Evolutionary conservation across 2,797 vertebrate genomes (phyloP).

Genomic region (Sorex maritimensis): DNA sequence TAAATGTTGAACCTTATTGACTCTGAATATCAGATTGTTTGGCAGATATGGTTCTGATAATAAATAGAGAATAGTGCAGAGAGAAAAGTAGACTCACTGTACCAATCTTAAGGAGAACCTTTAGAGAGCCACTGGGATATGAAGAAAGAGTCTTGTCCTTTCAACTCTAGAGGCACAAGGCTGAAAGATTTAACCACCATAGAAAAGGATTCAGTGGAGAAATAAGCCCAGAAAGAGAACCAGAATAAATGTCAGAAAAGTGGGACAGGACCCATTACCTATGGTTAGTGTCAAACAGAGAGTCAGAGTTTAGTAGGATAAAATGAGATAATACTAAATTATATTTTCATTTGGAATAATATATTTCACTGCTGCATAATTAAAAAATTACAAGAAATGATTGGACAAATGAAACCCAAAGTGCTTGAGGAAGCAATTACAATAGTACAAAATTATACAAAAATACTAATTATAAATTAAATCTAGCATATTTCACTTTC

Average conservation of each 20-base stretch:
- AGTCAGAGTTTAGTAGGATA: not conserved
- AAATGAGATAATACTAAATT: not conserved
- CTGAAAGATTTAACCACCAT: not conserved
- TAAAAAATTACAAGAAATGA: slow-evolving; percentile 41
- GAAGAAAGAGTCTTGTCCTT: not conserved
- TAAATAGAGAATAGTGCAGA: not conserved
- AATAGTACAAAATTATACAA: too few species aligned
- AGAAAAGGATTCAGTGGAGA: not conserved
- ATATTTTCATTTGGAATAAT: slow-evolving; percentile 4
- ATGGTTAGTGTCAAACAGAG: not conserved
- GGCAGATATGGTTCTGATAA: not conserved
- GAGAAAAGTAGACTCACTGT: not conserved
- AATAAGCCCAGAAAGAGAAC: not conserved
- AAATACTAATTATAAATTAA: slow-evolving; percentile 31
- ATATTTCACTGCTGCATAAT: not conserved
- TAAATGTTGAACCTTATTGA: slow-evolving; percentile 6
- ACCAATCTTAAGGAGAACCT: not conserved
- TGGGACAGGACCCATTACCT: not conserved
- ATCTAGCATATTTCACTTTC: slow-evolving; percentile 68
- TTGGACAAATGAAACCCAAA: slow-evolving; percentile 66
- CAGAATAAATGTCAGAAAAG: slow-evolving; percentile 4
- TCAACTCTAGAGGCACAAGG: not conserved
- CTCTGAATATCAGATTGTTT: not conserved
- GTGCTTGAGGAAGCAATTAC: not conserved
- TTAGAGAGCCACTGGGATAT: not conserved